Conservation (phyloP, 2,797 vertebrate species). For the Myripristis murdjan region DNA sequence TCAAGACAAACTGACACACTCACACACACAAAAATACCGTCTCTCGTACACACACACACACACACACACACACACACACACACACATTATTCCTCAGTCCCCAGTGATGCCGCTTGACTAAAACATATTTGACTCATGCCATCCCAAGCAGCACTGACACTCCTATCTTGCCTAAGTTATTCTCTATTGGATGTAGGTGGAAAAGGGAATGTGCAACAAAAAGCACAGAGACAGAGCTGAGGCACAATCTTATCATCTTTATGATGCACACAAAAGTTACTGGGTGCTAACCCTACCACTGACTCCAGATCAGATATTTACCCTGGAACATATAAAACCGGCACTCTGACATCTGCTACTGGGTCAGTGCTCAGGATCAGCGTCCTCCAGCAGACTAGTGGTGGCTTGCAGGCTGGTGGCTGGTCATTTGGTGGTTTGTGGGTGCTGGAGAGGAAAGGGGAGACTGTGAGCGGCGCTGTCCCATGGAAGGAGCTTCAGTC, state of each 20-base stretch:
- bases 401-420: slow-evolving; percentile 58
- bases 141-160: background rate
- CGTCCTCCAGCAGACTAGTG: slow-evolving; percentile 47
- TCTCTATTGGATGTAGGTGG: background rate
- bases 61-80: background rate
- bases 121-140: slow-evolving; percentile 11
- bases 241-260: slow-evolving; percentile 56
- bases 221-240: slow-evolving; percentile 36
- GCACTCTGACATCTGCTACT: slow-evolving; percentile 16
- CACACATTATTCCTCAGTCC: background rate
- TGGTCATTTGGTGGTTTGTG: slow-evolving; percentile 38
- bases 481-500: slow-evolving; percentile 67
- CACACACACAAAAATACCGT: background rate
- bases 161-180: background rate
- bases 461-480: slow-evolving; percentile 29
- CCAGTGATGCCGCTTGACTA: background rate
- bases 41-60: too few species aligned
- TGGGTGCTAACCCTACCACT: slow-evolving; percentile 34
- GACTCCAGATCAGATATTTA: slow-evolving; percentile 20
- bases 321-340: background rate
- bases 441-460: slow-evolving; percentile 23
- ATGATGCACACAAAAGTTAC: slow-evolving; percentile 42
- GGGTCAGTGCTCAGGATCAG: slow-evolving; percentile 40
- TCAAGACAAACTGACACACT: background rate
- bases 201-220: slow-evolving; percentile 34